Base-by-base conservation (phyloP, 2,113 vertebrate species). In the Rostratula benghalensis region DNA sequence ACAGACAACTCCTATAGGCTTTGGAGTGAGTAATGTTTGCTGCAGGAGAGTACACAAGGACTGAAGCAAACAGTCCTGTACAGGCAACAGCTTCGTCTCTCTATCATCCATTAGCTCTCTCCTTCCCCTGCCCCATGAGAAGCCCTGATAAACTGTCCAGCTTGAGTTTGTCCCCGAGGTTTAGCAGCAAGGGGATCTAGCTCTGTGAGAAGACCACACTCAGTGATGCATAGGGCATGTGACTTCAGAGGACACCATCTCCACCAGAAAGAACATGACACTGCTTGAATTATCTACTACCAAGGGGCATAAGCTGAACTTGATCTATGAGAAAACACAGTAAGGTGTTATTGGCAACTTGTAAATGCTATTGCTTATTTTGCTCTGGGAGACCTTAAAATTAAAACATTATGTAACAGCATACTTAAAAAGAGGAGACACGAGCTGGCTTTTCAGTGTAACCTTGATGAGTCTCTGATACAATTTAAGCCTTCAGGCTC, bases 391-490 rank as follows among this genome's bases (percentile, higher is more conserved):
- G n/a, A n/a, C n/a, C n/a, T n/a, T n/a, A n/a, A n/a, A n/a, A n/a
- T n/a, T n/a, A n/a, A n/a, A 73, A 41, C 0, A 1, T 25, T 33
- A 37, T 0, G 21, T 1, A 51, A 46, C 46, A 43, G 39, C 15
- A 5, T 22, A n/a, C 21, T 9, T 23, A 8, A 35, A 63, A 30
- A 14, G 13, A 33, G 31, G 19, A 20, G 4, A 51, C 10, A 35
- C 7, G 6, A 6, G 21, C 41, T 70, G 79, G 37, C 45, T 65
- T 65, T 51, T 35, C 46, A 73, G 1, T 7, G 12, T 5, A 46
- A 45, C 61, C 37, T 11, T 33, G 21, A 21, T 0, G 13, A 46
- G 59, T 31, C 27, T 82, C 64, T 75, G 30, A 18, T 7, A 54
- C 24, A 57, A 46, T 11, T 33, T 10, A 33, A 67, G 37, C 10